Evolutionary conservation across 2,113 vertebrate species (phyloP).

Genomic region (Microtus ochrogaster): DNA sequence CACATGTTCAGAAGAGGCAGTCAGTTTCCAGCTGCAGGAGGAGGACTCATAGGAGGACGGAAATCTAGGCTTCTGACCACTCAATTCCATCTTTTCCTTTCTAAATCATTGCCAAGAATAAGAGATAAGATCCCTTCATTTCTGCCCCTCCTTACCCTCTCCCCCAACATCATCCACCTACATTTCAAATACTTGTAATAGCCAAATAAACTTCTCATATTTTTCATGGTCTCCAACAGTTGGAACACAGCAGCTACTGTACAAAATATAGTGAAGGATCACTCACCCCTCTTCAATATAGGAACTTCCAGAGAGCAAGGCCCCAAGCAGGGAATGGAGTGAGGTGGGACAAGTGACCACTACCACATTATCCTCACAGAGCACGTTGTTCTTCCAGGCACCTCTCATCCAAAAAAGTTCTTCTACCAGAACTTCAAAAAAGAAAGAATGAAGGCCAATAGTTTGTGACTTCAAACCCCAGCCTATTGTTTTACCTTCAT

Average conservation of each 20-base stretch:
- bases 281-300: not conserved
- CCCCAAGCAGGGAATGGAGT: not conserved
- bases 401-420: not conserved
- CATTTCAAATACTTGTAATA: not conserved
- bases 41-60: not conserved
- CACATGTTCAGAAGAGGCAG: not conserved
- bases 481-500: not conserved
- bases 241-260: not conserved
- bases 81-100: accelerated
- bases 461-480: not conserved
- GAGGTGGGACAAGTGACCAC: not conserved
- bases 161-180: not conserved
- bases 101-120: accelerated
- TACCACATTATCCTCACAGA: not conserved
- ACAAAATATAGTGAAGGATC: not conserved
- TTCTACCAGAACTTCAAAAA: not conserved
- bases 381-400: not conserved
- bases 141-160: not conserved
- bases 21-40: not conserved
- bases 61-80: not conserved
- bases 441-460: not conserved
- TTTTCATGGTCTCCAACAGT: not conserved
- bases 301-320: not conserved
- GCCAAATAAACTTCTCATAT: not conserved
- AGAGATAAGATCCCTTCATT: not conserved